Base-by-base conservation (phyloP, 1,140 invertebrate genomes). In the Meloidogyne chitwoodi region DNA sequence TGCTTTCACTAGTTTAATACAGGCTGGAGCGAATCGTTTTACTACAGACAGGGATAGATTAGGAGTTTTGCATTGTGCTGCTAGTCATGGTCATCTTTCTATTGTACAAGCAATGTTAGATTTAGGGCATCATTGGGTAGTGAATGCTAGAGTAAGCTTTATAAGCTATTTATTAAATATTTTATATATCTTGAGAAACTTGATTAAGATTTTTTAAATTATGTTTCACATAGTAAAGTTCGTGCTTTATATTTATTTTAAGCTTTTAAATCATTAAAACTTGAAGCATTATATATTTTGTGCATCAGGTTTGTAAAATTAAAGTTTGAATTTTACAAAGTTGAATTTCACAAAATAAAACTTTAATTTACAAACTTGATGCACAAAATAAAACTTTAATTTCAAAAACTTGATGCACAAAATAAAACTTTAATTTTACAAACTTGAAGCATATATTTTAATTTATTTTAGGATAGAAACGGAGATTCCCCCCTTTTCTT, bases 401-500 rank as follows among this genome's bases (percentile, higher is more conserved):
- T 38, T 31, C 0, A 64, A 3, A 24, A 64, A 26, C 24, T 64
- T 64, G 24, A 64, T 8, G 22, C 62, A 64, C n/a, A 64, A 24
- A 31, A 27, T 62, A 61, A 29, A 44, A 62, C 24, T 71, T 71
- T 26, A n/a, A 22, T 11, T 64, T 24, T 16, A n/a, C 5, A 19
- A 76, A 68, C 89, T 97, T 75, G 93, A 94, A 80, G 93, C 34
- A 38, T 38, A 6, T 38, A 38, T 38, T 38, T 6, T 38, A 8
- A 38, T 8, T 38, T 4, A 38, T 38, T 38, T 38, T 89, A 91
- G 0, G 95, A 98, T 87, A 88, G 87, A 16, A 94, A 95, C 84
- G 94, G 94, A 0, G 98, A 95, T 86, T 95, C 95, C 0, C 92
- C 96, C 0, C 88, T 99, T 2, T 97, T 98, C 88, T 99, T 98